Conservation (phyloP, 2,113 vertebrate species). For the Sarotherodon lohbergeri region DNA sequence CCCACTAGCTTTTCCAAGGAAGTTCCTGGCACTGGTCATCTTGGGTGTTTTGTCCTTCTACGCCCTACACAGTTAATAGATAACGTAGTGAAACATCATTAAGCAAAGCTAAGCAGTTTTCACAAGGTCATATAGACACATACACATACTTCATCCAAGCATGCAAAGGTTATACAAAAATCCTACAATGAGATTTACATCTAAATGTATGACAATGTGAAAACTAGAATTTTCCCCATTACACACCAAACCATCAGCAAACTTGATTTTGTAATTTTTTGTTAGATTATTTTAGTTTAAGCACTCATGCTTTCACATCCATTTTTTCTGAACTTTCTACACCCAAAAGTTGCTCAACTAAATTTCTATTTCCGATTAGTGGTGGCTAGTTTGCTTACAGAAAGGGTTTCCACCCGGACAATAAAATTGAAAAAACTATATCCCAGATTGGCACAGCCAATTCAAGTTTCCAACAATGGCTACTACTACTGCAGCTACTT, state of each 20-base stretch:
- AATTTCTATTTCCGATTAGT: fast-evolving
- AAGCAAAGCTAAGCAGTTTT: not conserved
- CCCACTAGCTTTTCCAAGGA: not conserved
- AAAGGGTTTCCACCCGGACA: fast-evolving
- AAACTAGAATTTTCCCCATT: not conserved
- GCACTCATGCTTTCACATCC: not conserved
- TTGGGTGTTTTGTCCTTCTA: fast-evolving
- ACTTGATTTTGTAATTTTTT: not conserved
- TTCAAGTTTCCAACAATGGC: too few relatives aligned
- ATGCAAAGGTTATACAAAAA: not conserved
- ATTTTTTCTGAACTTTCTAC: not conserved
- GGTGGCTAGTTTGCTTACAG: fast-evolving
- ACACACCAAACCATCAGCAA: not conserved
- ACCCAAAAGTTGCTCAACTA: not conserved
- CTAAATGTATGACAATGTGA: not conserved
- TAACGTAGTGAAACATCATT: fast-evolving
- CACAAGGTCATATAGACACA: not conserved
- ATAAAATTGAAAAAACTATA: too few relatives aligned
- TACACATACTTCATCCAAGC: not conserved
- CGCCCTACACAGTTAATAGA: fast-evolving
- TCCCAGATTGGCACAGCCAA: too few relatives aligned
- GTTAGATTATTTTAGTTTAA: not conserved
- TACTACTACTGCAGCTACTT: too few relatives aligned
- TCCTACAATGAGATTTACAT: not conserved
- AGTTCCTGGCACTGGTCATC: not conserved